phyloP scores from a whole-genome alignment of 2,797 vertebrate species.

The Gymnoscopelus braueri region DNA sequence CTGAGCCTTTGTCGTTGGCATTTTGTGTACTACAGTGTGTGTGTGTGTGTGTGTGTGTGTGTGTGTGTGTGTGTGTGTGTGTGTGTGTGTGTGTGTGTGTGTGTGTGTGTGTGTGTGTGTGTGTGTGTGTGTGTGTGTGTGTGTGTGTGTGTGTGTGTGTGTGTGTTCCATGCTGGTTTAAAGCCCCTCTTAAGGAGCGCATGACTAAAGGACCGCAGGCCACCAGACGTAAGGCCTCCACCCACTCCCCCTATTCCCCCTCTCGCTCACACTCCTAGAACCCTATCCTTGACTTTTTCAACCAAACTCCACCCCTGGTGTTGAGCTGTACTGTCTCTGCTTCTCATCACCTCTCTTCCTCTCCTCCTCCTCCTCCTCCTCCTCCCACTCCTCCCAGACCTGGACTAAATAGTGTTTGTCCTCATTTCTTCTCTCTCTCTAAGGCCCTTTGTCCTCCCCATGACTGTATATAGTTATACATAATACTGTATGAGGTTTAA shows the following conservation, averaged over 20 bases:
- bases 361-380: constrained; percentile 3
- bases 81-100: constrained; percentile 8
- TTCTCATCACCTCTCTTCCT: constrained; percentile 20
- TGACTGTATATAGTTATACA: too few species aligned
- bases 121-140: constrained; percentile 1
- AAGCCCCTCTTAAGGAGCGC: constrained; percentile 34
- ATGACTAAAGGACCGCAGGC: constrained; percentile 58
- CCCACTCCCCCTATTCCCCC: constrained; percentile 8
- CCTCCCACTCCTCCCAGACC: background rate
- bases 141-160: constrained; percentile 18
- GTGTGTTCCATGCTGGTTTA: constrained; percentile 55
- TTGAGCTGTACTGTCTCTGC: background rate
- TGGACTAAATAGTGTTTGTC: background rate
- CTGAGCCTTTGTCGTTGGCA: constrained; percentile 43
- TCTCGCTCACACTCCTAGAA: background rate
- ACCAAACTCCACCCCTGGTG: too few species aligned
- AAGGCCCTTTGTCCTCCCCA: too few species aligned
- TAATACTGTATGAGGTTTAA: too few species aligned
- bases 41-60: constrained; percentile 4
- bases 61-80: constrained; percentile 29
- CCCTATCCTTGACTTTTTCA: too few species aligned
- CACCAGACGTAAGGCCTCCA: constrained; percentile 53
- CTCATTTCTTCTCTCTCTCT: background rate
- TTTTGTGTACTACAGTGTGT: constrained; percentile 17
- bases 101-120: constrained; percentile 26